Conservation (phyloP, 2,113 vertebrate species). For the Cynopterus brachyotis region DNA sequence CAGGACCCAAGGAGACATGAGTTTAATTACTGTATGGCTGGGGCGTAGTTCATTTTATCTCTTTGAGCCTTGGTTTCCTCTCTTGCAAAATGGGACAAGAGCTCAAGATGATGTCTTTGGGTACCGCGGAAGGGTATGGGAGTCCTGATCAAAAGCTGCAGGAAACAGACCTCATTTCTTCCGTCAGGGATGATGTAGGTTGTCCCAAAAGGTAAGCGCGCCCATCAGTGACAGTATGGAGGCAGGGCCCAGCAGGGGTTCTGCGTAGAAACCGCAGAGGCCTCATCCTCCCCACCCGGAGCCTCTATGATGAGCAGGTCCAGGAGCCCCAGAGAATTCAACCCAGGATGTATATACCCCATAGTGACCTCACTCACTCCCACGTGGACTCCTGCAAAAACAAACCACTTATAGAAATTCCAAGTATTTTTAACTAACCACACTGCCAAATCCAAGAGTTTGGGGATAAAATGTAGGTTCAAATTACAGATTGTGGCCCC, state of each 20-base stretch:
- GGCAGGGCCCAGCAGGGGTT: not conserved
- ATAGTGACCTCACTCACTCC: not conserved
- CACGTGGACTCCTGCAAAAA: constrained; percentile 15
- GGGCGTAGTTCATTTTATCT: not conserved
- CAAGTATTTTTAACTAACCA: constrained; percentile 32
- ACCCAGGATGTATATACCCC: not conserved
- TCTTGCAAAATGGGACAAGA: not conserved
- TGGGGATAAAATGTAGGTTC: not conserved
- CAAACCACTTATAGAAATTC: constrained; percentile 7
- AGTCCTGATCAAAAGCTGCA: not conserved
- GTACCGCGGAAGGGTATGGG: not conserved
- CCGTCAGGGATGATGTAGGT: not conserved
- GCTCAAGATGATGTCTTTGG: not conserved
- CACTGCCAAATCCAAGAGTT: not conserved
- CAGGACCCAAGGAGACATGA: not conserved
- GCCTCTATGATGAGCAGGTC: not conserved
- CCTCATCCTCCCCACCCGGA: not conserved
- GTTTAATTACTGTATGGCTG: not conserved
- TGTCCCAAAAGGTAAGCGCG: not conserved
- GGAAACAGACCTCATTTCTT: not conserved
- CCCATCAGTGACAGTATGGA: not conserved
- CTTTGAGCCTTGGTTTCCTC: not conserved
- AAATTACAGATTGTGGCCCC: not conserved
- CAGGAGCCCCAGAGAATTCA: not conserved
- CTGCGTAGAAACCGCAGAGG: not conserved